phyloP scores from a whole-genome alignment of 1,140 invertebrate species.

The Mizuhopecten yessoensis region DNA sequence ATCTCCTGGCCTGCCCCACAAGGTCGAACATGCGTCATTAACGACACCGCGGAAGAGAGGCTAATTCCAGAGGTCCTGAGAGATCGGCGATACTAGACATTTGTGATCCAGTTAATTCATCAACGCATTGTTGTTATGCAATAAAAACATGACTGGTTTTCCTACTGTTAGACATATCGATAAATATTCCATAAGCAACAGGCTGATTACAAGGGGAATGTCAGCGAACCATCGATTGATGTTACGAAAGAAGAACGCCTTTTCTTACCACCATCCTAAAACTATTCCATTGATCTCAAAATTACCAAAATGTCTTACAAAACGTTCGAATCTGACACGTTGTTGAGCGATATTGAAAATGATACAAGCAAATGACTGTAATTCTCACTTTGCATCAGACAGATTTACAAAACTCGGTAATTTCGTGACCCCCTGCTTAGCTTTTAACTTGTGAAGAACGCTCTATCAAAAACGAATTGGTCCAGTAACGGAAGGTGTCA shows the following conservation, averaged over 20 bases:
- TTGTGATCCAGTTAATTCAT: not conserved
- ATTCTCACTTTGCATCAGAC: too few relatives aligned
- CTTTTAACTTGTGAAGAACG: not conserved
- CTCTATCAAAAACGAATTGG: not conserved
- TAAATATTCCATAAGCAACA: too few relatives aligned
- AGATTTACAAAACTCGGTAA: not conserved
- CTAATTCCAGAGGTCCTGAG: not conserved
- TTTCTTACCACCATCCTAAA: not conserved
- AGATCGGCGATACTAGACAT: not conserved
- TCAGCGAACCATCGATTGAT: not conserved
- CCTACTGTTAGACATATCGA: too few relatives aligned
- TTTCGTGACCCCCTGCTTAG: not conserved
- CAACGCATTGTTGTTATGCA: not conserved
- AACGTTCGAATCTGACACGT: not conserved
- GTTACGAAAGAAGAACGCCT: not conserved
- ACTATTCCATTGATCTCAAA: conserved; percentile 1
- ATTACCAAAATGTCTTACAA: not conserved
- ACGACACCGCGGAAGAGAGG: not conserved
- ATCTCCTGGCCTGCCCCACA: not conserved
- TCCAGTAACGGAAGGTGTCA: not conserved
- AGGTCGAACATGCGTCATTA: not conserved
- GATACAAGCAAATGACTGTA: too few relatives aligned
- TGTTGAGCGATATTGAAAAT: not conserved
- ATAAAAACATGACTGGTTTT: too few relatives aligned
- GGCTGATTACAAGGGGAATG: not conserved